These are phyloP conservation scores for Semnornis frantzii DNA, from an alignment of 2,113 vertebrate species.

Conservation along the genomic window DNA sequence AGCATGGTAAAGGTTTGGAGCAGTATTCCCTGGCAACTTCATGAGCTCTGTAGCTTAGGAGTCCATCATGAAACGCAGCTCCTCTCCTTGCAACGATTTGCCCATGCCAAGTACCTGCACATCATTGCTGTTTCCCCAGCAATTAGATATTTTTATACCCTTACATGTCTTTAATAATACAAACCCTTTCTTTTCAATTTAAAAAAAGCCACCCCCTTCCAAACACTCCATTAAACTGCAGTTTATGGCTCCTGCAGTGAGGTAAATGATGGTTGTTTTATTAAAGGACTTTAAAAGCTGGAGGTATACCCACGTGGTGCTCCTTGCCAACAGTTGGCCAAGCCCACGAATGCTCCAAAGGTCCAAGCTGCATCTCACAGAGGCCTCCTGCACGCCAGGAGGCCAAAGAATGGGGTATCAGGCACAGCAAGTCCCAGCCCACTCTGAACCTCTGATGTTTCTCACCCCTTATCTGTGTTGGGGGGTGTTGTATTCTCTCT, in stretches of 20 bases:
- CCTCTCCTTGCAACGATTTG: not conserved
- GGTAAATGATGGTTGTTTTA: slow-evolving; percentile 45
- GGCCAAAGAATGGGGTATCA: not conserved
- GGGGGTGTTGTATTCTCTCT: not conserved
- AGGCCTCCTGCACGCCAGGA: not conserved
- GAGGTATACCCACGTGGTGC: not conserved
- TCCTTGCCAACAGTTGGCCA: not conserved
- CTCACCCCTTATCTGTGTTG: not conserved
- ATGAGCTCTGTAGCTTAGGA: not conserved
- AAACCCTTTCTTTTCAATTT: not conserved
- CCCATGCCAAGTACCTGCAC: slow-evolving; percentile 21
- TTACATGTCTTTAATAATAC: slow-evolving; percentile 54
- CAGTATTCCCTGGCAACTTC: slow-evolving; percentile 5
- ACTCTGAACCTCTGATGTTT: not conserved
- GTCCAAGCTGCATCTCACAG: not conserved
- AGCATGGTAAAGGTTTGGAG: not conserved
- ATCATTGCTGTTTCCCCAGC: slow-evolving; percentile 38
- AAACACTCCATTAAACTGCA: slow-evolving; percentile 60
- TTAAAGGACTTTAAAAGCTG: slow-evolving; percentile 38
- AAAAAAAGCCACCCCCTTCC: slow-evolving; percentile 10
- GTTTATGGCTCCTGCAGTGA: slow-evolving; percentile 50
- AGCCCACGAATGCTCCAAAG: not conserved
- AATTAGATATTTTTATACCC: slow-evolving; percentile 52
- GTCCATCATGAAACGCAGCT: not conserved
- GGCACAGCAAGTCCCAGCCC: not conserved